phyloP scores from a whole-genome alignment of 1,140 invertebrate species.

The Copidosoma floridanum region DNA sequence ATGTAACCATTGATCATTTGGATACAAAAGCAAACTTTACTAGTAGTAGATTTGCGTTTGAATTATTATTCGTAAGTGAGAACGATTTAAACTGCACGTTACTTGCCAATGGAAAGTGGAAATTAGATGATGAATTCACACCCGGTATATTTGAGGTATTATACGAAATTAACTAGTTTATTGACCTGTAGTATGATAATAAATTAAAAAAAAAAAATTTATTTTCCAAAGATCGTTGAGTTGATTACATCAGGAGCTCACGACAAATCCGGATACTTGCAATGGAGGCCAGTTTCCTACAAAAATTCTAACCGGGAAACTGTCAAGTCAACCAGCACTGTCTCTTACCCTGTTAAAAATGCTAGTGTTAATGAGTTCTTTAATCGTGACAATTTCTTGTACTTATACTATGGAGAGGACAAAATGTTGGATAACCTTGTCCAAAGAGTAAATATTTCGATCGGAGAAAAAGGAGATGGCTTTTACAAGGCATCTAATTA shows the following conservation, averaged over 20 bases:
- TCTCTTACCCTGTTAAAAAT: conserved; percentile 44
- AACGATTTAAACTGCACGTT: conserved; percentile 46
- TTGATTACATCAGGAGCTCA: conserved; percentile 49
- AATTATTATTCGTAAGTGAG: conserved; percentile 56
- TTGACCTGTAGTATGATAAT: too few relatives aligned
- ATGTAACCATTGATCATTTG: conserved; percentile 62
- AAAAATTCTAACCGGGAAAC: conserved; percentile 52
- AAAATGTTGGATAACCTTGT: conserved; percentile 41
- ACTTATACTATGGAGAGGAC: conserved; percentile 46
- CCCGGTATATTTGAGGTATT: conserved; percentile 70
- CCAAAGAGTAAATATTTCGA: conserved; percentile 59
- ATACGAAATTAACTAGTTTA: background rate
- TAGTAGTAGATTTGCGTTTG: conserved; percentile 62
- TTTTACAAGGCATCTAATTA: conserved; percentile 63
- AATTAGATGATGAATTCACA: conserved; percentile 70
- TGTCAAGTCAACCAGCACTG: conserved; percentile 55
- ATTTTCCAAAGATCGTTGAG: conserved; percentile 55
- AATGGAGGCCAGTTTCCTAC: conserved; percentile 71
- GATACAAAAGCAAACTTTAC: conserved; percentile 52
- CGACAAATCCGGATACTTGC: conserved; percentile 59
- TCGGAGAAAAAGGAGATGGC: conserved; percentile 63
- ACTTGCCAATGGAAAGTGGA: conserved; percentile 56
- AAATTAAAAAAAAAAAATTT: background rate
- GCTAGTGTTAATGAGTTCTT: conserved; percentile 36
- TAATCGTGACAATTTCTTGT: conserved; percentile 46